Evolutionary conservation across 2,797 vertebrate species (phyloP).

Genomic region (Sebastes iracundus): DNA sequence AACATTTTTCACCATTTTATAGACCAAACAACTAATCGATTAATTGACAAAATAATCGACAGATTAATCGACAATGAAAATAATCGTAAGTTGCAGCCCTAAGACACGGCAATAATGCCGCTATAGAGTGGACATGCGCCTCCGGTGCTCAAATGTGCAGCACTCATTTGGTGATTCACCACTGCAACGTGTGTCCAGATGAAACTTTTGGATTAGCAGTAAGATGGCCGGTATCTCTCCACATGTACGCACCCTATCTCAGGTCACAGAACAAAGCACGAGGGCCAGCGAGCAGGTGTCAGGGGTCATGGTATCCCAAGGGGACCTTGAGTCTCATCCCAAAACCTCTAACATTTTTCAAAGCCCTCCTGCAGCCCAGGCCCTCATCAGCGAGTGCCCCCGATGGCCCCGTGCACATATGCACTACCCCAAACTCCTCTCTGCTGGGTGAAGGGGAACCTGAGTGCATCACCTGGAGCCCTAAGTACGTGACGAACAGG

Average conservation of each 20-base stretch:
- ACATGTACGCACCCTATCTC: constrained; percentile 36
- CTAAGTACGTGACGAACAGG: constrained; percentile 48
- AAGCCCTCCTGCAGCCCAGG: constrained; percentile 72
- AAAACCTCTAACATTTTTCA: constrained; percentile 75
- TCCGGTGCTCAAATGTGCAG: neutral
- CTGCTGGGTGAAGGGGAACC: constrained; percentile 47
- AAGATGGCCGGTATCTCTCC: constrained; percentile 27
- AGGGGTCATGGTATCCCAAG: constrained; percentile 72
- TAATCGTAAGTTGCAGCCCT: too few relatives aligned
- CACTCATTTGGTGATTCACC: neutral
- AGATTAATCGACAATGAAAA: too few relatives aligned
- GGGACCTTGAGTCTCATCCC: constrained; percentile 70
- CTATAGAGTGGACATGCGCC: neutral
- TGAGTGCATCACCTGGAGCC: constrained; percentile 72
- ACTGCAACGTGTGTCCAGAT: constrained; percentile 7
- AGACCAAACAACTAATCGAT: too few relatives aligned
- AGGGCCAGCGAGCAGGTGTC: constrained; percentile 68
- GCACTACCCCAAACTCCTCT: constrained; percentile 50
- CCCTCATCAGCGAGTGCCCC: constrained; percentile 71
- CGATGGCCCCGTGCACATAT: constrained; percentile 54
- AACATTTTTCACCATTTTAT: too few relatives aligned
- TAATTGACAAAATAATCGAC: too few relatives aligned
- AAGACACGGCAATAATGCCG: neutral
- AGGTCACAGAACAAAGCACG: constrained; percentile 73
- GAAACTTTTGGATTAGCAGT: constrained; percentile 48